A percentile compares a stretch with the other conserved stretches of the same genome.
phyloP scores from a whole-genome alignment of 2,113 vertebrate species.

The Erinaceus europaeus region DNA sequence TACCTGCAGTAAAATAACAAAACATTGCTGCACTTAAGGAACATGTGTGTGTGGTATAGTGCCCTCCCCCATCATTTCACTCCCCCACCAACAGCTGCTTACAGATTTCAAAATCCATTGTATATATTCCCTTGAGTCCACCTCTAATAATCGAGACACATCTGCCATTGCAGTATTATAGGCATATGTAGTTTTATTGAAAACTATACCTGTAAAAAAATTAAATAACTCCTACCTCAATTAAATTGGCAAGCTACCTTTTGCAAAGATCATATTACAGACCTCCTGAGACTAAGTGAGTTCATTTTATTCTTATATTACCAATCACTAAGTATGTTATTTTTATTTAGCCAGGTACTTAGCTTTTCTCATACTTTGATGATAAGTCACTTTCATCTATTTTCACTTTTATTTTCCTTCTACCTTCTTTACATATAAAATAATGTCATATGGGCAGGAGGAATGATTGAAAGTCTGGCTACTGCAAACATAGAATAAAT shows the following conservation, averaged over 20 bases:
- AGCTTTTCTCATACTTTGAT: slow-evolving; percentile 57
- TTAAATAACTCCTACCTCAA: slow-evolving; percentile 82
- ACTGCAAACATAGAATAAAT: neutral
- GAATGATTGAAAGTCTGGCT: neutral
- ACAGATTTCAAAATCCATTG: slow-evolving; percentile 81
- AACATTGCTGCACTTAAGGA: slow-evolving; percentile 80
- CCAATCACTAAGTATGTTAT: slow-evolving; percentile 70
- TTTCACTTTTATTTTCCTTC: slow-evolving; percentile 50
- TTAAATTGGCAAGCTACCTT: slow-evolving; percentile 81
- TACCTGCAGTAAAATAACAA: slow-evolving; percentile 83
- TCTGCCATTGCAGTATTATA: slow-evolving; percentile 85
- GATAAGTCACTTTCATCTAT: slow-evolving; percentile 48
- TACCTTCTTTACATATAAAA: neutral
- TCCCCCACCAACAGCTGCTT: slow-evolving; percentile 84
- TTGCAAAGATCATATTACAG: slow-evolving; percentile 77
- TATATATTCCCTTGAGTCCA: slow-evolving; percentile 85
- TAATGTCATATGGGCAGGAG: neutral
- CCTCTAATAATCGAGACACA: slow-evolving; percentile 88
- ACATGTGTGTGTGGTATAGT: slow-evolving; percentile 80
- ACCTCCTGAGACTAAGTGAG: slow-evolving; percentile 70
- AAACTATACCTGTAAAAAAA: slow-evolving; percentile 83
- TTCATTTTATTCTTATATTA: slow-evolving; percentile 77
- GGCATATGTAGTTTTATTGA: slow-evolving; percentile 84
- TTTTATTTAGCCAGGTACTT: slow-evolving; percentile 76
- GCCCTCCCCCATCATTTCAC: slow-evolving; percentile 70